Evolutionary conservation across 2,113 vertebrate species (phyloP), one percentile per base, ranked within the genome.

Genomic region (Pithys albifrons): DNA sequence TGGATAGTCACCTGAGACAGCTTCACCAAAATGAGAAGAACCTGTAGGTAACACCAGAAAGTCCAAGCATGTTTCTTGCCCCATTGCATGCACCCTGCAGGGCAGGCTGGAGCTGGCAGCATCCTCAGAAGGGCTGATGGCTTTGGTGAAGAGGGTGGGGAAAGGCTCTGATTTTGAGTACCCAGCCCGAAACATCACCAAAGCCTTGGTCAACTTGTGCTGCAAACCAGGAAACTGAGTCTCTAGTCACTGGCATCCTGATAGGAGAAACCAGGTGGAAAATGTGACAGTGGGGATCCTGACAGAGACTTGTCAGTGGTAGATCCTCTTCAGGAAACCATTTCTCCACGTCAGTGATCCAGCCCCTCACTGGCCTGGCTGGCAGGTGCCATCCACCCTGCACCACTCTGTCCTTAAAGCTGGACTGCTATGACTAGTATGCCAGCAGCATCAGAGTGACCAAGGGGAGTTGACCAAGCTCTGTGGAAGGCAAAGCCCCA

Each of bases 21-120:
- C 95, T 97, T 91, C 90, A 33, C 90, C 10, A 52, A 97, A 97
- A 97, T 52, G 73, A 96, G 91, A 86, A 88, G 73, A 85, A 91
- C 55, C 71, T 77, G n/a, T 77, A 70, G 87, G 79, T 76, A 97
- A 95, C 3, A 33, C 78, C 6, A 24, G 95, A 97, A 97, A 96
- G 31, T 20, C 82, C 25, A 7, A 69, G 80, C 10, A 8, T 58
- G 28, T 75, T 8, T 0, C 46, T 1, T 0, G 14, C 41, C 48
- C 24, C 70, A 25, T 70, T 16, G 28, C 55, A 90, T 17, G 31
- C 76, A 86, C 75, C 76, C 81, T 75, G 64, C 55, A 91, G 86
- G 72, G 23, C 49, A 85, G 45, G 39, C 20, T 1, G 5, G 69
- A 78, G 73, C 45, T 0, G 1, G 35, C 31, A 62, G 84, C 87